phyloP scores from a whole-genome alignment of 2,888 invertebrate species.

The Coleophora deauratella region DNA sequence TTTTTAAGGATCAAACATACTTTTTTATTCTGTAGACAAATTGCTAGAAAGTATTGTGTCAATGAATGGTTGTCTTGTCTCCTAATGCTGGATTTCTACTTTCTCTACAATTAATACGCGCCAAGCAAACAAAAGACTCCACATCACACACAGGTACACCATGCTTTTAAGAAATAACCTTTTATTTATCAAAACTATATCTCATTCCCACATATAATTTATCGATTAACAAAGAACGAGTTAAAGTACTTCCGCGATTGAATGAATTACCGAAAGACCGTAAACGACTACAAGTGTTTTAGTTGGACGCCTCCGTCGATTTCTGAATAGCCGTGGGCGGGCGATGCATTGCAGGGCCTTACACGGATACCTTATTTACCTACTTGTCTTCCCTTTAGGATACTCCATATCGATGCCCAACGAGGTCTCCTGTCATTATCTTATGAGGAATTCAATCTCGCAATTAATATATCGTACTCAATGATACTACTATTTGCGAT shows the following conservation, averaged over 20 bases:
- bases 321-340: constrained; percentile 57
- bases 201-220: constrained; percentile 3
- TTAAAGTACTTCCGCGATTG: constrained; percentile 59
- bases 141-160: no score
- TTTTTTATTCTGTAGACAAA: constrained; percentile 14
- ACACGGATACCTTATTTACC: constrained; percentile 59
- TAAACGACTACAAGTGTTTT: constrained; percentile 56
- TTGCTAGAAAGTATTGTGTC: constrained; percentile 24
- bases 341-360: constrained; percentile 62
- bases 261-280: constrained; percentile 53
- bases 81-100: constrained; percentile 15
- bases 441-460: constrained; percentile 39
- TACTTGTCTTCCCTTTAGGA: constrained; percentile 64
- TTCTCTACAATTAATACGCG: constrained; percentile 16
- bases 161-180: not conserved
- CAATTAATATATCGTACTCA: constrained; percentile 25
- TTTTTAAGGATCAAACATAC: constrained; percentile 10
- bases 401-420: constrained; percentile 43
- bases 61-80: constrained; percentile 11
- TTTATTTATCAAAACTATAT: not conserved
- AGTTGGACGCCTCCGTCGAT: constrained; percentile 56
- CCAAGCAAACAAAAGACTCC: not conserved
- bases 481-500: constrained; percentile 27
- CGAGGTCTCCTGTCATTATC: constrained; percentile 50
- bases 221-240: constrained; percentile 33